Evolutionary conservation across 2,888 invertebrate genomes (phyloP).

Genomic region (Oasisia sp.): DNA sequence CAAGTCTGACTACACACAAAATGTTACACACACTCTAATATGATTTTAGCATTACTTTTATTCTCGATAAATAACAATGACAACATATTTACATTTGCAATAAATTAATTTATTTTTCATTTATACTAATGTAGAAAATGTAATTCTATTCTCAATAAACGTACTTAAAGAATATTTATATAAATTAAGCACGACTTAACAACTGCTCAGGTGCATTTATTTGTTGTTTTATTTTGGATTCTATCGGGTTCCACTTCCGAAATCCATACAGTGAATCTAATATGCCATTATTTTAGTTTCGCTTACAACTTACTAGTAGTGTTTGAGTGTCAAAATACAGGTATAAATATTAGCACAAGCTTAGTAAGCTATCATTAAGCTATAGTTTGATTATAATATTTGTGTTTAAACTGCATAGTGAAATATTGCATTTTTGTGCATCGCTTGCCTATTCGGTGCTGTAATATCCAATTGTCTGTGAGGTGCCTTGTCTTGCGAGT

Average conservation of each 20-base stretch:
- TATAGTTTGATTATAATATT: constrained; percentile 17
- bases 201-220: constrained; percentile 9
- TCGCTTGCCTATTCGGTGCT: constrained; percentile 13
- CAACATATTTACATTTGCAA: constrained; percentile 17
- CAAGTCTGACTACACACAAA: not conserved
- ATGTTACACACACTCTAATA: not conserved
- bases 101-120: constrained; percentile 17
- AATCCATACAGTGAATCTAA: constrained; percentile 17
- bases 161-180: constrained; percentile 5
- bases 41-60: constrained; percentile 10
- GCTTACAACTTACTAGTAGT: not conserved
- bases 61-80: constrained; percentile 17
- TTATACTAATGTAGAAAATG: constrained; percentile 3
- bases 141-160: constrained; percentile 9
- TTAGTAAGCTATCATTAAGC: not conserved
- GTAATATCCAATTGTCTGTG: not conserved
- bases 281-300: constrained; percentile 9
- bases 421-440: constrained; percentile 17
- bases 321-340: constrained; percentile 17
- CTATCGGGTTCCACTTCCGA: constrained; percentile 11
- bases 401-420: constrained; percentile 13
- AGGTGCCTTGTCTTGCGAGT: not conserved
- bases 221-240: constrained; percentile 17
- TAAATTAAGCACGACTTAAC: constrained; percentile 17
- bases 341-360: constrained; percentile 1